Evolutionary conservation across 2,888 invertebrate species (phyloP).

Genomic region (Cheilosia variabilis): DNA sequence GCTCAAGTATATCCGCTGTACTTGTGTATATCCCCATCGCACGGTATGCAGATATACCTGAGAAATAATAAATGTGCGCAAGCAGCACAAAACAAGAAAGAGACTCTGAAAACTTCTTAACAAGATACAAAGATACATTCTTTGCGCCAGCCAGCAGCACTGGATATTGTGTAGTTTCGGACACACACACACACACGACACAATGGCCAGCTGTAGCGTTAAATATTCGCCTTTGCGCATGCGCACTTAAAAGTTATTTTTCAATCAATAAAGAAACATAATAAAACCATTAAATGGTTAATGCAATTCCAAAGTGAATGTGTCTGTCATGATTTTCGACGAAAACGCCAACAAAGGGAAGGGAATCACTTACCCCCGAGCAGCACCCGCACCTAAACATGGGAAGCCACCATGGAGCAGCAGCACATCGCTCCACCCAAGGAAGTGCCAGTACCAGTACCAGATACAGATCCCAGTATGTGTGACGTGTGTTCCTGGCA

Average conservation of each 20-base stretch:
- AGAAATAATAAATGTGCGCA: constrained; percentile 60
- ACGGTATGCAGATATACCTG: constrained; percentile 61
- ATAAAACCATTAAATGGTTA: constrained; percentile 77
- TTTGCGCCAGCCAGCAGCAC: constrained; percentile 18
- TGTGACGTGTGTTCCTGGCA: constrained; percentile 35
- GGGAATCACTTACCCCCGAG: constrained; percentile 43
- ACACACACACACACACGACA: constrained; percentile 38
- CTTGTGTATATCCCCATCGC: not conserved
- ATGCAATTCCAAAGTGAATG: constrained; percentile 77
- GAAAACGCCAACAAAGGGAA: constrained; percentile 71
- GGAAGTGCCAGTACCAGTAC: constrained; percentile 14
- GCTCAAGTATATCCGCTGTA: not conserved
- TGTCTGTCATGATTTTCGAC: constrained; percentile 75
- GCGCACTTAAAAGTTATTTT: constrained; percentile 75
- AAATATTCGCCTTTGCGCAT: constrained; percentile 71
- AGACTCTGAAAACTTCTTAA: constrained; percentile 54
- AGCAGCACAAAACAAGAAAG: constrained; percentile 16
- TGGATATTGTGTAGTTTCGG: constrained; percentile 21
- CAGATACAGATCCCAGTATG: not conserved
- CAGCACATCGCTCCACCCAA: constrained; percentile 43
- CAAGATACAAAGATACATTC: constrained; percentile 65
- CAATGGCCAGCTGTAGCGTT: constrained; percentile 46
- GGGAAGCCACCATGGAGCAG: constrained; percentile 40
- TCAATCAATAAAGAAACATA: constrained; percentile 76
- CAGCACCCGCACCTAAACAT: constrained; percentile 51